These are phyloP conservation scores for Daboia siamensis DNA, from an alignment of 2,113 vertebrate genomes.

Conservation along the genomic window DNA sequence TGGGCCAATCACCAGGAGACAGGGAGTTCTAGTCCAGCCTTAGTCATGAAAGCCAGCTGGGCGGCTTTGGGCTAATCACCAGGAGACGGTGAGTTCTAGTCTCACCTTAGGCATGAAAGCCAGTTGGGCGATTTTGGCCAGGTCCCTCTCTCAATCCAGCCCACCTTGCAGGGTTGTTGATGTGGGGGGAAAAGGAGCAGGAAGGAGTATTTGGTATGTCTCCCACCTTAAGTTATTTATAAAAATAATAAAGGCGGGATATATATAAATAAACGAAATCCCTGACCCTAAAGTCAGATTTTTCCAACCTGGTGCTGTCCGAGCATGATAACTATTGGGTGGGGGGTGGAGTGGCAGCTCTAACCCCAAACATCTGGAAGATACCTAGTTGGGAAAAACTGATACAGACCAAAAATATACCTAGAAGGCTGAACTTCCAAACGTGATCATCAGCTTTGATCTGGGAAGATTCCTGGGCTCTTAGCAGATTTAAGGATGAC, in stretches of 20 bases:
- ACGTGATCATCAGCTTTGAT: neutral
- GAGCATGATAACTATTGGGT: neutral
- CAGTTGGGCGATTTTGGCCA: neutral
- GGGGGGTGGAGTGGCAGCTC: neutral
- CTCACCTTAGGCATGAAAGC: neutral
- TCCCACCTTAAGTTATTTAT: neutral
- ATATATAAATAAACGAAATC: too few species aligned
- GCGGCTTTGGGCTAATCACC: neutral
- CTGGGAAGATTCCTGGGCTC: neutral
- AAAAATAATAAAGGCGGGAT: neutral
- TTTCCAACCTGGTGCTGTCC: neutral
- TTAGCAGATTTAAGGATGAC: neutral
- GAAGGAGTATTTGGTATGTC: neutral
- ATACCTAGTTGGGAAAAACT: fast-evolving
- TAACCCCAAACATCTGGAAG: neutral
- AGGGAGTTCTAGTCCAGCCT: too few species aligned
- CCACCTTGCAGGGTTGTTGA: neutral
- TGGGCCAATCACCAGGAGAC: too few species aligned
- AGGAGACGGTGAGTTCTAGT: neutral
- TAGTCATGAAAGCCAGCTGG: neutral
- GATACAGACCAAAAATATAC: neutral
- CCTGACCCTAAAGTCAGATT: neutral
- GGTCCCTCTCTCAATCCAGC: neutral
- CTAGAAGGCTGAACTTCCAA: neutral
- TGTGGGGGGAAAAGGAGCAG: neutral